Evolutionary conservation across 2,113 vertebrate genomes (phyloP).

Genomic region (Pipra filicauda): DNA sequence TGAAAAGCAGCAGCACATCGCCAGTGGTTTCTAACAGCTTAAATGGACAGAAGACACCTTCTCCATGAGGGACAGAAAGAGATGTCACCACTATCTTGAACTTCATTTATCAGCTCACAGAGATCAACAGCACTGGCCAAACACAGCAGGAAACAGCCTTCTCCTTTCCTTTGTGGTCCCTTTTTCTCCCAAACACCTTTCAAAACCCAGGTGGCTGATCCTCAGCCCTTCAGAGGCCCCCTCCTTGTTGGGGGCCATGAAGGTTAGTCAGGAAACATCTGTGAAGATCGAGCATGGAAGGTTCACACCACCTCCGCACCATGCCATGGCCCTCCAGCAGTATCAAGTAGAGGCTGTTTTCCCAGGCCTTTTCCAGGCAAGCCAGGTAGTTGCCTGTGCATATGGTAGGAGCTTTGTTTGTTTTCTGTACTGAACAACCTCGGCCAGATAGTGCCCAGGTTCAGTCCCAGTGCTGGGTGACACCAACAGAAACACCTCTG

Average conservation of each 20-base stretch:
- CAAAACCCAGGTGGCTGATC: not conserved
- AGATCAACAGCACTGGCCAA: not conserved
- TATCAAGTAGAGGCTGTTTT: not conserved
- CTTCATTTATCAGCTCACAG: not conserved
- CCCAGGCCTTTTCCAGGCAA: not conserved
- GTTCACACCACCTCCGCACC: not conserved
- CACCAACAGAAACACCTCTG: not conserved
- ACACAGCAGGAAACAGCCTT: not conserved
- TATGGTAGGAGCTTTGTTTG: not conserved
- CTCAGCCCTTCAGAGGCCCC: not conserved
- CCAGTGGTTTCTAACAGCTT: not conserved
- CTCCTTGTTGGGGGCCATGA: not conserved
- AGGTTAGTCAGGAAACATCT: not conserved
- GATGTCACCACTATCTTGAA: not conserved
- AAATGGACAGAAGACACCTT: not conserved
- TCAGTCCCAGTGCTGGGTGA: not conserved
- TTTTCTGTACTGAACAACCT: not conserved
- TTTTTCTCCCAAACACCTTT: not conserved
- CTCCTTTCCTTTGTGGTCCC: not conserved
- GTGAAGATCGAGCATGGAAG: not conserved
- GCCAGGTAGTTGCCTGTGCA: not conserved
- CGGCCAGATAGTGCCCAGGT: fast-evolving
- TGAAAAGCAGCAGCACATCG: not conserved
- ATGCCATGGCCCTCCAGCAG: not conserved
- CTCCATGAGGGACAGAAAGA: not conserved